These are phyloP conservation scores for Brachionus sp. DNA, from an alignment of 1,140 invertebrate species.

Conservation along the genomic window DNA sequence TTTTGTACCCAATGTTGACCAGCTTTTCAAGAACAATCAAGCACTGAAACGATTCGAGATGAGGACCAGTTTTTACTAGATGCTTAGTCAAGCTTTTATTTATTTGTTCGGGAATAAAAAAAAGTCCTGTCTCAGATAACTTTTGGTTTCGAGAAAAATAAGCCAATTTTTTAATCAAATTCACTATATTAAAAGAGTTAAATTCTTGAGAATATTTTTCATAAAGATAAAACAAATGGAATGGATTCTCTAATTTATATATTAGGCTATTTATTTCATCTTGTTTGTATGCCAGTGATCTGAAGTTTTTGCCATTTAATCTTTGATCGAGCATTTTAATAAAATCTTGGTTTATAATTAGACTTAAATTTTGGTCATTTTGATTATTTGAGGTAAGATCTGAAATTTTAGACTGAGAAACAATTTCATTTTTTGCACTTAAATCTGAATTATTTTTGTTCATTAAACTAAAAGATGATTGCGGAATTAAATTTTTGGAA, in stretches of 20 bases:
- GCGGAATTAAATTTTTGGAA: background rate
- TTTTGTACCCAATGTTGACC: background rate
- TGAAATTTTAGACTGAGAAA: background rate
- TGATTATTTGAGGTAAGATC: background rate
- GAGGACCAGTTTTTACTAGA: background rate
- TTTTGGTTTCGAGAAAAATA: constrained; percentile 18
- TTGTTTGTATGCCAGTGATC: constrained; percentile 3
- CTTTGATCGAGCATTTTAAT: background rate
- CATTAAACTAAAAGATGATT: background rate
- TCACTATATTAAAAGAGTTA: background rate
- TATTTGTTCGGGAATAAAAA: background rate
- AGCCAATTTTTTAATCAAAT: background rate
- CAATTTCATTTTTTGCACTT: background rate
- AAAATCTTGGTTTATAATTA: background rate
- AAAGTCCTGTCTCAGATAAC: background rate
- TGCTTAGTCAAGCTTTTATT: background rate
- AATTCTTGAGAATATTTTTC: constrained; percentile 40
- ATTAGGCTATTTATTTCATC: background rate
- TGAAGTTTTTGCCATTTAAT: background rate
- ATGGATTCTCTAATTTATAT: constrained; percentile 9
- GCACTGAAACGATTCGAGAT: constrained; percentile 30
- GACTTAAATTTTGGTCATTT: background rate
- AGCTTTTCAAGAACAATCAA: background rate
- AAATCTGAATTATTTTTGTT: background rate
- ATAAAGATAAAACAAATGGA: background rate